Base-by-base conservation (phyloP, 2,797 vertebrate genomes). In the Microctenopoma steveboyesi region DNA sequence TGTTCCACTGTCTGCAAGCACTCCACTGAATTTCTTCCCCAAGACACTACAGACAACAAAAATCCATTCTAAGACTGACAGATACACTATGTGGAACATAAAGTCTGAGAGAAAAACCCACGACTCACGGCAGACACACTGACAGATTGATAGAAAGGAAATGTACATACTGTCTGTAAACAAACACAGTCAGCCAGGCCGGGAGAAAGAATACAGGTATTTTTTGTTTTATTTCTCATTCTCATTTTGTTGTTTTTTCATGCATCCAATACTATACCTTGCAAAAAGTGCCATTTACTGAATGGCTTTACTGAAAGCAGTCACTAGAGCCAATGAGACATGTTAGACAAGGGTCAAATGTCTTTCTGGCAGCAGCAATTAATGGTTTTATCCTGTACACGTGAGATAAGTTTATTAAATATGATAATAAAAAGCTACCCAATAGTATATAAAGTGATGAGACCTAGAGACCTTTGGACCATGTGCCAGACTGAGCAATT, bases 391-490 rank as follows among this genome's bases (percentile, higher is more conserved):
- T 18, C 46, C n/a, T 13, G 10, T 7, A 59, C n/a, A 46, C 56
- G 12, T 30, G 11, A 61, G 2, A 48, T 9, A 4, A 10, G 7
- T 22, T 56, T 1, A 15, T 56, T 56, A 39, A 30, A 49, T 49
- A n/a, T 15, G 37, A 67, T 30, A 8, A 40, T 7, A 7, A 33
- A 33, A 33, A 33, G 7, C 16, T 16, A 18, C 3, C 33, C 9
- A 40, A 40, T 16, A 18, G 10, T 40, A 49, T 27, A 45, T 22
- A 16, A 47, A 42, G 7, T 49, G n/a, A 13, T 27, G 18, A 58
- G 8, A 58, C 2, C 3, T 0, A 3, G 7, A 22, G 5, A 0
- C 0, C 22, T 61, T 15, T 61, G 53, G 39, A 1, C 25, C 47
- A 11, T 28, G 28, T 43, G 2, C 42, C 30, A 4, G 49, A 12